Evolutionary conservation across 2,797 vertebrate species (phyloP).

Genomic region (Pseudopleuronectes americanus): DNA sequence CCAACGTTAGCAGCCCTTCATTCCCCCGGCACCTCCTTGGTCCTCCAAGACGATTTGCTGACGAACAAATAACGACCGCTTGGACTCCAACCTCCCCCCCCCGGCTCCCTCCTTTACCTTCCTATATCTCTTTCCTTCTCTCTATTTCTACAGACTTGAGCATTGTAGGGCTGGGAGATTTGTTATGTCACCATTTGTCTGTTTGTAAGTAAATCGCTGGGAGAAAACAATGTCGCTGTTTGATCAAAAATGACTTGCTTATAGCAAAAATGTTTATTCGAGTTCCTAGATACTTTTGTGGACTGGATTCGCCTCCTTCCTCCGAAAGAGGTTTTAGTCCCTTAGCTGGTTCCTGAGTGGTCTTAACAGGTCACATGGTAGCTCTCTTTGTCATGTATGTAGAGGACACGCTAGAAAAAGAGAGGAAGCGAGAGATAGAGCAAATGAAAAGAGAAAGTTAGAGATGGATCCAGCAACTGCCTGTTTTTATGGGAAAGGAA

Average conservation of each 20-base stretch:
- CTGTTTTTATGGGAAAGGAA: slow-evolving; percentile 31
- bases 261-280: slow-evolving; percentile 64
- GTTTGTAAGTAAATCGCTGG: slow-evolving; percentile 56
- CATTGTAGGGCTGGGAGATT: slow-evolving; percentile 57
- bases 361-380: slow-evolving; percentile 4
- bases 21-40: slow-evolving; percentile 38
- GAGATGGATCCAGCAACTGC: slow-evolving; percentile 35
- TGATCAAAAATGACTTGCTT: slow-evolving; percentile 63
- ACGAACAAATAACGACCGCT: slow-evolving; percentile 52
- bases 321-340: slow-evolving; percentile 46
- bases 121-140: slow-evolving; percentile 34
- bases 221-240: slow-evolving; percentile 44
- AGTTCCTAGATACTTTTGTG: slow-evolving; percentile 65
- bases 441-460: slow-evolving; percentile 27
- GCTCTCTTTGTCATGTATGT: slow-evolving; percentile 37
- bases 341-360: slow-evolving; percentile 27
- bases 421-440: slow-evolving; percentile 6
- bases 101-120: slow-evolving; percentile 20
- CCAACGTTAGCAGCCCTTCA: slow-evolving; percentile 50
- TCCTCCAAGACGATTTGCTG: slow-evolving; percentile 60
- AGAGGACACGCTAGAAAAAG: slow-evolving; percentile 20
- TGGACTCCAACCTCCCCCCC: slow-evolving; percentile 47
- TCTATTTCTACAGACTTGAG: slow-evolving; percentile 61
- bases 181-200: slow-evolving; percentile 51
- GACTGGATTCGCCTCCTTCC: slow-evolving; percentile 70